Evolutionary conservation across 2,888 invertebrate species (phyloP).

Genomic region (Axea sp.): DNA sequence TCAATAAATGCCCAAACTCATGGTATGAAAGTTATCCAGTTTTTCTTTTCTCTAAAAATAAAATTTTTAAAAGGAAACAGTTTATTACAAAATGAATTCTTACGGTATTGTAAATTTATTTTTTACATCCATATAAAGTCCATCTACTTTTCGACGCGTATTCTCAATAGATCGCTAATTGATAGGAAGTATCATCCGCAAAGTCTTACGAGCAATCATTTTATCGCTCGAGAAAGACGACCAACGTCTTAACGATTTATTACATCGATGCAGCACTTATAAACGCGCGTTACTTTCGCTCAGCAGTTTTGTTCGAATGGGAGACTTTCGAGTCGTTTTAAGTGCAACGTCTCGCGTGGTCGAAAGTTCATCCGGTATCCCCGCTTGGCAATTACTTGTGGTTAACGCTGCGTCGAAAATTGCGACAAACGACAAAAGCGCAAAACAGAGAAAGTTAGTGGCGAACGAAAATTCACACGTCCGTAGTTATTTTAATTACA

Average conservation of each 20-base stretch:
- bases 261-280: conserved; percentile 63
- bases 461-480: conserved; percentile 33
- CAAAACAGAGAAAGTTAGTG: conserved; percentile 65
- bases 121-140: too few relatives aligned
- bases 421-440: conserved; percentile 55
- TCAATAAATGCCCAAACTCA: too few relatives aligned
- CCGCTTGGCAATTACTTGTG: conserved; percentile 63
- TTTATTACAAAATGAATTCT: too few relatives aligned
- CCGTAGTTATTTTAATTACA: too few relatives aligned
- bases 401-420: conserved; percentile 65
- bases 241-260: conserved; percentile 63
- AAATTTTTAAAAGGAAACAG: too few relatives aligned
- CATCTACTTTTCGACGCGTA: too few relatives aligned
- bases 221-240: conserved; percentile 36
- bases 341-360: conserved; percentile 62
- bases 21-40: too few relatives aligned
- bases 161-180: too few relatives aligned
- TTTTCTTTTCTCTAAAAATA: too few relatives aligned
- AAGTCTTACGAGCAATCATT: conserved; percentile 25
- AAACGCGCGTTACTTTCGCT: conserved; percentile 69
- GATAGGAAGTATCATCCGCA: conserved; percentile 49
- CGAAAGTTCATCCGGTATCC: conserved; percentile 68
- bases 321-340: conserved; percentile 64
- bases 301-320: conserved; percentile 47
- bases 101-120: too few relatives aligned